These are phyloP conservation scores for Scaptomyza polygonia DNA, from an alignment of 2,888 invertebrate genomes.

Conservation along the genomic window DNA sequence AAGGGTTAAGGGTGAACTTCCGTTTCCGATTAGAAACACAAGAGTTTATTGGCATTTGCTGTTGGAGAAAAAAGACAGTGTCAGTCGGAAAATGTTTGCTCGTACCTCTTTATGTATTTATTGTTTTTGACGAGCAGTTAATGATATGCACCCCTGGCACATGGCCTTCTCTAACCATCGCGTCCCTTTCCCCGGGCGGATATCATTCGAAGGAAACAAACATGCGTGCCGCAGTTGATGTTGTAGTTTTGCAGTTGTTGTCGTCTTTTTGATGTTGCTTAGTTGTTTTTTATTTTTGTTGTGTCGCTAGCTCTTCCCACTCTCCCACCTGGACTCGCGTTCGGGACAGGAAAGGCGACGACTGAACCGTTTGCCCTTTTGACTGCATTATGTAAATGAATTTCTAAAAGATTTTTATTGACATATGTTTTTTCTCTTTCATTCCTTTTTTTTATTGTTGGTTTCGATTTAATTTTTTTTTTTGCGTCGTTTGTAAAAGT, in stretches of 20 bases:
- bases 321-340: slow-evolving; percentile 66
- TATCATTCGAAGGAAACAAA: slow-evolving; percentile 69
- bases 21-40: slow-evolving; percentile 72
- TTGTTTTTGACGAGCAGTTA: slow-evolving; percentile 46
- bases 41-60: slow-evolving; percentile 76
- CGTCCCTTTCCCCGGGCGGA: slow-evolving; percentile 31
- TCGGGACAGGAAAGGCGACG: slow-evolving; percentile 54
- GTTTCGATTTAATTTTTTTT: slow-evolving; percentile 7
- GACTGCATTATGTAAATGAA: slow-evolving; percentile 81
- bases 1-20: slow-evolving; percentile 64
- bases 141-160: slow-evolving; percentile 82
- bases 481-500: slow-evolving; percentile 18
- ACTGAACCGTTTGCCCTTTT: slow-evolving; percentile 72
- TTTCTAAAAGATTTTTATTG: slow-evolving; percentile 73
- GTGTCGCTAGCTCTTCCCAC: slow-evolving; percentile 16
- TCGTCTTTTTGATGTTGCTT: slow-evolving; percentile 57
- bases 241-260: slow-evolving; percentile 51
- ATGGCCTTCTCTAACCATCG: slow-evolving; percentile 26
- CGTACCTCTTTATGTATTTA: slow-evolving; percentile 36
- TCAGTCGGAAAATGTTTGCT: slow-evolving; percentile 75
- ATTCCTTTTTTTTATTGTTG: slow-evolving; percentile 30
- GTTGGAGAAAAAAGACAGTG: slow-evolving; percentile 51
- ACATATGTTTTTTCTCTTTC: slow-evolving; percentile 74
- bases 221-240: slow-evolving; percentile 66
- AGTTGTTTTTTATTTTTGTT: slow-evolving; percentile 29